Conservation (phyloP, 2,888 invertebrate genomes). For the Meteorus colon region DNA sequence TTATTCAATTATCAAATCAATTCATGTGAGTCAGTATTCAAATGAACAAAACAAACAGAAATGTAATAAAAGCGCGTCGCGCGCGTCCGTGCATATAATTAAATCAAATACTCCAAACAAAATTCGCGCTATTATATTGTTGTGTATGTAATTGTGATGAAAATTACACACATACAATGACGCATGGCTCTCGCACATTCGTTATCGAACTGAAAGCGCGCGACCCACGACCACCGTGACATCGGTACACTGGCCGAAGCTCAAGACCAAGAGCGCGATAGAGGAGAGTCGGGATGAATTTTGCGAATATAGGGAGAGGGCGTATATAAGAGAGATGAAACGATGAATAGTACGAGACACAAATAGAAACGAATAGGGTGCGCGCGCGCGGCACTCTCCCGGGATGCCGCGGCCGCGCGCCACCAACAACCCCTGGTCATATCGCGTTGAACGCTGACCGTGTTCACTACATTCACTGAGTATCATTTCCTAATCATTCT, state of each 20-base stretch:
- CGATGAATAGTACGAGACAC: constrained; percentile 10
- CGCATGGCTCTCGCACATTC: constrained; percentile 2
- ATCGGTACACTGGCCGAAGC: constrained; percentile 22
- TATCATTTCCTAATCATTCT: too few relatives aligned
- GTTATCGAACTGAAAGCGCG: constrained; percentile 38
- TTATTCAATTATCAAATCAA: background rate
- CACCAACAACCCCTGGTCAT: constrained; percentile 8
- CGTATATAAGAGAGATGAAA: background rate
- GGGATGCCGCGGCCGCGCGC: constrained; percentile 24
- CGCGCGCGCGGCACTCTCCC: constrained; percentile 35
- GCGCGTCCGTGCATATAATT: background rate
- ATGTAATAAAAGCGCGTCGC: background rate
- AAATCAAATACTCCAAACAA: background rate
- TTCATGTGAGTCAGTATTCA: background rate
- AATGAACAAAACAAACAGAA: background rate
- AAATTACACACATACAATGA: background rate
- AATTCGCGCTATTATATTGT: background rate
- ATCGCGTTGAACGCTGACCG: constrained; percentile 16
- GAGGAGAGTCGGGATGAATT: background rate
- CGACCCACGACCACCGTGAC: constrained; percentile 18
- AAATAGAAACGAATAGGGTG: constrained; percentile 12
- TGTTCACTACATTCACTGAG: background rate
- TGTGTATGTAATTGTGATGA: background rate
- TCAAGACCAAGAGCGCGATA: background rate
- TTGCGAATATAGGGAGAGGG: background rate